Base-by-base conservation (phyloP, 2,888 invertebrate species). In the Sarcophaga rosellei region DNA sequence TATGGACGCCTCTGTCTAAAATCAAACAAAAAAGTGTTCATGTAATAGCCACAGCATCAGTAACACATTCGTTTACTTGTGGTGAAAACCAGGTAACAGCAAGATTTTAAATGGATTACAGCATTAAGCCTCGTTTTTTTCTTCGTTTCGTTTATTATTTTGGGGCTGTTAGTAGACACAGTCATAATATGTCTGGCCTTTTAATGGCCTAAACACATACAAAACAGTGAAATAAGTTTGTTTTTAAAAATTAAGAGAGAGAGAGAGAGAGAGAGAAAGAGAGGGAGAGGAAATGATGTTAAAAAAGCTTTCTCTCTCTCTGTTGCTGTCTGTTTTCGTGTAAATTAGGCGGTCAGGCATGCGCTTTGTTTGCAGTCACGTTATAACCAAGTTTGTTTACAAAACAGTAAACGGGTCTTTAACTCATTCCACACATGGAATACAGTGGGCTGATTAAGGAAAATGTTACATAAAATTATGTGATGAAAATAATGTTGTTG, bases 51-150 rank as follows among this genome's bases (percentile, higher is more conserved):
- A 17, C 12, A 53, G 12, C 12, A 53, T 15, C 12, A 53, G 15
- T 15, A 15, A 53, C 53, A 53, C 17, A 53, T 17, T 17, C 15
- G 17, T 5, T 53, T 53, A 5, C 15, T 15, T 15, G 35, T 35
- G 0, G 12, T 53, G 17, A 68, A 63, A 79, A 65, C 1, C 70
- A 75, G 70, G 74, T 79, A 61, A 79, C 79, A 84, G 74, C 6
- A 66, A 21, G 20, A 44, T 74, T 15, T 21, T 63, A 84, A 75
- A 21, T 70, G 23, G 79, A 74, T 84, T 70, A 79, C 74, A 84
- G 68, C 53, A 17, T 53, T 53, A 53, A 53, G 15, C 4, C 15
- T 15, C 17, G 53, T 4, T 53, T 53, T 47, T 53, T 4, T 53
- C 0, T 11, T 47, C 2, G 3, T 15, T 11, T 47, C 2, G 3